Evolutionary conservation across 2,113 vertebrate genomes (phyloP), one percentile per base, ranked within the genome.

Genomic region (Pristiophorus japonicus): DNA sequence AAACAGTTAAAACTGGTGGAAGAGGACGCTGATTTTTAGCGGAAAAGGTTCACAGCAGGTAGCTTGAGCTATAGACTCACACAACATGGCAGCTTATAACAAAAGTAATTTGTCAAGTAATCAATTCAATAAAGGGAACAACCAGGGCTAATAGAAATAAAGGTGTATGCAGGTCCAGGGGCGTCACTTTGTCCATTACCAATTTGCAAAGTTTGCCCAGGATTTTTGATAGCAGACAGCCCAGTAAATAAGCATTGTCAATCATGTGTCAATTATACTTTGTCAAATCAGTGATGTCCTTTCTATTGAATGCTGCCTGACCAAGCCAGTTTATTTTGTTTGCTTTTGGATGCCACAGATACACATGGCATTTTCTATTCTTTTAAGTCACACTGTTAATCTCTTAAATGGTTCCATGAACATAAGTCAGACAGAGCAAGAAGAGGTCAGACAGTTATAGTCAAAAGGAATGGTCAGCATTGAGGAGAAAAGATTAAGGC

Each of bases 31-130:
- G 10, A 6, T 45, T 67, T 47, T 1, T 91, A 11, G 27, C 51
- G 42, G 93, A 51, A 30, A 70, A 73, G 24, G 11, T 7, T 94
- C 27, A 30, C 42, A 51, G 93, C 22, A 27, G 38, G 27, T 42
- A 94, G 38, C 20, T 45, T 66, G 92, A 66, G 65, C 38, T 66
- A 11, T 27, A 12, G 24, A 30, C 1, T 67, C 38, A 47, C 63
- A 14, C 42, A 47, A 45, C 65, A 94, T 66, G 11, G 63, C 92
- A 45, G 24, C 91, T 38, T 22, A 65, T 66, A 94, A 47, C 65
- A 51, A 18, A 94, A 51, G 2, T 70, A 34, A 47, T 94, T 73
- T 94, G 63, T 70, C 65, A 18, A 94, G n/a, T 94, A 94, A 94
- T 94, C 24, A 94, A 73, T 94, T 22, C 8, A 94, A 70, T 94